Conservation (phyloP, 1,140 invertebrate genomes). For the Lepidurus packardi region DNA sequence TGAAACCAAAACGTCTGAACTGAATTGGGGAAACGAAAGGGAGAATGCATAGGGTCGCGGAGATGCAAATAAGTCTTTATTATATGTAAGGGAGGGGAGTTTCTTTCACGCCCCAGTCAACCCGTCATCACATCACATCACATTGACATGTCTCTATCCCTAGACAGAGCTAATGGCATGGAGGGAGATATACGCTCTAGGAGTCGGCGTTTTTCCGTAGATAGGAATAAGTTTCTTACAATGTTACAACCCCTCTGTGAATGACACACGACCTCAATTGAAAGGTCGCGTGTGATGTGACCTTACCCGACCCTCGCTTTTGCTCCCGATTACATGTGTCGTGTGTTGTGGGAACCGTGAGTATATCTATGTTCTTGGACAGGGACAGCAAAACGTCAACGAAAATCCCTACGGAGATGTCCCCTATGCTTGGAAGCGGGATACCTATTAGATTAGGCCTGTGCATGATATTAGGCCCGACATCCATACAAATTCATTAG, state of each 20-base stretch:
- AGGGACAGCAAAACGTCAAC: neutral
- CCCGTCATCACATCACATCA: conserved; percentile 18
- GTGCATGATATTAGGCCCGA: neutral
- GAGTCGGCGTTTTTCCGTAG: neutral
- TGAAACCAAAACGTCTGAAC: no score
- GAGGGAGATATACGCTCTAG: neutral
- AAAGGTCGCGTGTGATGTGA: conserved; percentile 11
- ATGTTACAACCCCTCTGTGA: neutral
- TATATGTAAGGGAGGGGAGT: neutral
- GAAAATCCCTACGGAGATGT: conserved; percentile 4
- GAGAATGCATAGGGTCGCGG: neutral
- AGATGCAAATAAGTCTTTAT: neutral
- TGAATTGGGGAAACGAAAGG: no score
- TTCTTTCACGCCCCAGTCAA: conserved; percentile 3
- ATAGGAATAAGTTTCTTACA: neutral
- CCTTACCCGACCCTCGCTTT: neutral
- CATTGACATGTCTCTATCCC: conserved; percentile 5
- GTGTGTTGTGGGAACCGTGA: neutral
- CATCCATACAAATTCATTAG: conserved; percentile 7
- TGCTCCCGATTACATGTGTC: neutral
- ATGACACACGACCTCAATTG: conserved; percentile 13
- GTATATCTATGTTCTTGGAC: neutral
- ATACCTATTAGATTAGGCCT: neutral
- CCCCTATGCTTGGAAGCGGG: neutral
- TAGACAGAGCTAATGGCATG: neutral